Evolutionary conservation across 2,888 invertebrate genomes (phyloP).

Genomic region (Thecocarcelia acutangulata): DNA sequence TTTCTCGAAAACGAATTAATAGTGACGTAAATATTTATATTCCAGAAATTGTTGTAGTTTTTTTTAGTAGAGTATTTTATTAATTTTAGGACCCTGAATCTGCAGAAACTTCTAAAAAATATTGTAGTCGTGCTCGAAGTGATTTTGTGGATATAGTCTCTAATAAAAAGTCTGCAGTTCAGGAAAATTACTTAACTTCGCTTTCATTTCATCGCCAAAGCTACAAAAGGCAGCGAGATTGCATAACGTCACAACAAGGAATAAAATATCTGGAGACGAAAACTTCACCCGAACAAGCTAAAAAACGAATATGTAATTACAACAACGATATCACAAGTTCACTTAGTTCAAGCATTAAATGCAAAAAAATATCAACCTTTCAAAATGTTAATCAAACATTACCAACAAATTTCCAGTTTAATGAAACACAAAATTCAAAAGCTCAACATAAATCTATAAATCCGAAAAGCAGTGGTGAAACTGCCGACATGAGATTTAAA

Average conservation of each 20-base stretch:
- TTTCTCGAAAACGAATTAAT: constrained; percentile 83
- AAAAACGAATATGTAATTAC: constrained; percentile 77
- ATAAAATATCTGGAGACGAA: constrained; percentile 18
- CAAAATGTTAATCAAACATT: constrained; percentile 40
- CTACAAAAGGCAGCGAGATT: constrained; percentile 77
- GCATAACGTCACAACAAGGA: constrained; percentile 61
- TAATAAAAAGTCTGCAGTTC: background rate
- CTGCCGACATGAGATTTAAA: constrained; percentile 58
- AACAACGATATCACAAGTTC: constrained; percentile 81
- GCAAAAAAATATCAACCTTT: constrained; percentile 63
- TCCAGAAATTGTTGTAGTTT: constrained; percentile 1
- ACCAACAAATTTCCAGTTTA: constrained; percentile 43
- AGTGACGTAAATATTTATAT: constrained; percentile 78
- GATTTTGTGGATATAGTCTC: constrained; percentile 70
- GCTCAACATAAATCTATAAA: constrained; percentile 24
- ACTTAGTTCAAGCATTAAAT: constrained; percentile 79
- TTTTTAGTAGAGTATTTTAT: constrained; percentile 9
- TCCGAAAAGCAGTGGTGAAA: background rate
- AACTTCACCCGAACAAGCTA: constrained; percentile 78
- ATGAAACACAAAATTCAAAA: constrained; percentile 57
- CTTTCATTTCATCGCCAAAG: constrained; percentile 59
- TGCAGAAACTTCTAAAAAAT: constrained; percentile 75
- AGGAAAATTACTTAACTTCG: background rate
- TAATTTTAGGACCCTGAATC: constrained; percentile 76
- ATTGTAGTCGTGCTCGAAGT: constrained; percentile 74